These are phyloP conservation scores for Pseudomyrmex concolor DNA, from an alignment of 1,140 invertebrate species.

Conservation along the genomic window DNA sequence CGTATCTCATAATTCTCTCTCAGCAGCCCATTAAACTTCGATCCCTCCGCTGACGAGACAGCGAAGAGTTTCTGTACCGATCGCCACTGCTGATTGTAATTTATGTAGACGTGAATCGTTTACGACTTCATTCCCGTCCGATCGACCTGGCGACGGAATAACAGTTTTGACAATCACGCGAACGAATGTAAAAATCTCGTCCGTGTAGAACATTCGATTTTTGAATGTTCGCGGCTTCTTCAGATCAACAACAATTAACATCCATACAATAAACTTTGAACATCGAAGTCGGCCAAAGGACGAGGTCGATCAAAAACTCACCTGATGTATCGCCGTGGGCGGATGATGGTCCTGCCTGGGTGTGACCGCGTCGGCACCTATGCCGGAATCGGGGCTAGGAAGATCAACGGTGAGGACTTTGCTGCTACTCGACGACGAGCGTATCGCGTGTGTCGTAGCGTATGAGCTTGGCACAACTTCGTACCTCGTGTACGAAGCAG, in stretches of 20 bases:
- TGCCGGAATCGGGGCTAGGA: constrained; percentile 95
- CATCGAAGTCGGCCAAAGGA: background rate
- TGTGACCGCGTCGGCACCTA: constrained; percentile 95
- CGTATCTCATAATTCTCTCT: constrained; percentile 12
- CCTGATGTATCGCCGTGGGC: constrained; percentile 89
- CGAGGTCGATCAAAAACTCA: constrained; percentile 83
- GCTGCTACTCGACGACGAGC: constrained; percentile 85
- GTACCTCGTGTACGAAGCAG: constrained; percentile 83
- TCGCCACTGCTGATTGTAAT: constrained; percentile 58
- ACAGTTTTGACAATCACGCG: background rate
- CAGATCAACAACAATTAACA: no score
- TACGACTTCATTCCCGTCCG: constrained; percentile 16
- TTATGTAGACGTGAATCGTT: constrained; percentile 49
- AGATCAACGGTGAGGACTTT: constrained; percentile 95
- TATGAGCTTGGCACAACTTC: constrained; percentile 84
- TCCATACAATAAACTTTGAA: background rate
- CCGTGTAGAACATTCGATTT: no score
- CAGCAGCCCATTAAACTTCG: constrained; percentile 6
- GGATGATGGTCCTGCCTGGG: constrained; percentile 93
- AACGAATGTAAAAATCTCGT: background rate
- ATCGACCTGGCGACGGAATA: background rate
- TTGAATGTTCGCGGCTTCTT: no score
- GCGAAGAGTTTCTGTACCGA: constrained; percentile 9
- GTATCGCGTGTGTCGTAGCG: constrained; percentile 82
- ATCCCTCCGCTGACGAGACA: constrained; percentile 17